A percentile compares a stretch with the other conserved stretches of the same genome.
Conservation (phyloP, 1,140 invertebrate species). For the Argopecten irradians region DNA sequence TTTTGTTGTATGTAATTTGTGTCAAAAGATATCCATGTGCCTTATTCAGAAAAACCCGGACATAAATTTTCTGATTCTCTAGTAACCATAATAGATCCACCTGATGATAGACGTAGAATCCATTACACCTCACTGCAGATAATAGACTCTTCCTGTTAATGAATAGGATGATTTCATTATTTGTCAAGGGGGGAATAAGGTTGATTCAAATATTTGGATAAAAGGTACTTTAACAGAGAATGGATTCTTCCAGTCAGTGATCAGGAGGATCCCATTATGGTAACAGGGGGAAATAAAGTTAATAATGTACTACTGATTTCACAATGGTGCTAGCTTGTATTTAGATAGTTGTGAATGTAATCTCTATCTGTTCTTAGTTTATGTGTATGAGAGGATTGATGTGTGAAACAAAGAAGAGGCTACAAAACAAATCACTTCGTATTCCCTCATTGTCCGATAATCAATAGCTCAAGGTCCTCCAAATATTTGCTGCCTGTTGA, state of each 20-base stretch:
- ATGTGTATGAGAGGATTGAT: background rate
- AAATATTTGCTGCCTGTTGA: background rate
- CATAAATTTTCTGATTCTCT: background rate
- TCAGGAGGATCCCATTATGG: background rate
- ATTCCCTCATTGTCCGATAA: background rate
- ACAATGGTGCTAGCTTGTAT: background rate
- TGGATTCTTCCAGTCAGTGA: background rate
- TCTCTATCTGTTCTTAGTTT: background rate
- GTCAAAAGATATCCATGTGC: background rate
- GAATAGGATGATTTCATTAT: too few species aligned
- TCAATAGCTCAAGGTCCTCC: background rate
- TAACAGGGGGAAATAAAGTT: background rate
- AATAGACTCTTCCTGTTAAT: too few species aligned
- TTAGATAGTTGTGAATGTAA: conserved; percentile 1
- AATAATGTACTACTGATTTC: conserved; percentile 3
- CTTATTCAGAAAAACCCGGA: background rate
- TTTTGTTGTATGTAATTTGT: background rate
- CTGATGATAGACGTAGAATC: background rate
- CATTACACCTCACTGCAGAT: too few species aligned
- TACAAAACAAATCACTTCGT: background rate
- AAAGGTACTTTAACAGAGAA: background rate
- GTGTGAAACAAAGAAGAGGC: background rate
- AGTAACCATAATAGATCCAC: background rate
- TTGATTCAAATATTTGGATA: too few species aligned
- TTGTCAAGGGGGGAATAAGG: too few species aligned